Percentiles rank a stretch among this genome's conserved stretches.
Conservation (phyloP, 2,888 invertebrate genomes). For the Ariolimax columbianus region DNA sequence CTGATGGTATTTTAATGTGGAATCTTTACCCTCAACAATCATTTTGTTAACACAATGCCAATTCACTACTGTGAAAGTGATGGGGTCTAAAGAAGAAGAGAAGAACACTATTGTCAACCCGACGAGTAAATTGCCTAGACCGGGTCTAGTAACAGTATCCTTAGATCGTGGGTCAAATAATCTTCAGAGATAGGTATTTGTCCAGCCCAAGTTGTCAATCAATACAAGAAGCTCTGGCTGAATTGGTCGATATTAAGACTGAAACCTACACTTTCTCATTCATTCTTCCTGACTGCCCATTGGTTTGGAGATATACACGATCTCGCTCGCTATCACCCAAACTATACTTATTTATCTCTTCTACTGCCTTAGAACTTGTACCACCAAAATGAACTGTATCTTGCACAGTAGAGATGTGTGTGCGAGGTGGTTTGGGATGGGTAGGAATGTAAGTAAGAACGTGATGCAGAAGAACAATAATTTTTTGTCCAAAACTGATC, state of each 20-base stretch:
- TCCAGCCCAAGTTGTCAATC: conserved; percentile 42
- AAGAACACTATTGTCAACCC: neutral
- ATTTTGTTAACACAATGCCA: neutral
- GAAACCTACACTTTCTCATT: conserved; percentile 41
- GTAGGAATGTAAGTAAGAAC: neutral
- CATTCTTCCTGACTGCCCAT: conserved; percentile 14
- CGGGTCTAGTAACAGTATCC: neutral
- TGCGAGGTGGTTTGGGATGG: no score
- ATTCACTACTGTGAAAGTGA: neutral
- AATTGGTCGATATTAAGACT: conserved; percentile 42
- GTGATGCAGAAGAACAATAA: neutral
- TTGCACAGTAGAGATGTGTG: no score
- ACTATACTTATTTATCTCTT: neutral
- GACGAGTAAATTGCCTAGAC: neutral
- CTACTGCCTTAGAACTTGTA: neutral
- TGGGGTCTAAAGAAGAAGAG: neutral
- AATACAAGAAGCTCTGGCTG: conserved; percentile 23
- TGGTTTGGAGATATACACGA: neutral
- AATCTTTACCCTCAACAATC: neutral
- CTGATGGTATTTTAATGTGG: no score
- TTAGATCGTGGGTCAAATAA: conserved; percentile 17
- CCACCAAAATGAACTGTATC: neutral
- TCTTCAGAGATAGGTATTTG: conserved; percentile 29
- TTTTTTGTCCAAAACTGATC: neutral
- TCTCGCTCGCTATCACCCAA: neutral